phyloP scores from a whole-genome alignment of 2,888 invertebrate genomes.

The Microplitis deprimator region DNA sequence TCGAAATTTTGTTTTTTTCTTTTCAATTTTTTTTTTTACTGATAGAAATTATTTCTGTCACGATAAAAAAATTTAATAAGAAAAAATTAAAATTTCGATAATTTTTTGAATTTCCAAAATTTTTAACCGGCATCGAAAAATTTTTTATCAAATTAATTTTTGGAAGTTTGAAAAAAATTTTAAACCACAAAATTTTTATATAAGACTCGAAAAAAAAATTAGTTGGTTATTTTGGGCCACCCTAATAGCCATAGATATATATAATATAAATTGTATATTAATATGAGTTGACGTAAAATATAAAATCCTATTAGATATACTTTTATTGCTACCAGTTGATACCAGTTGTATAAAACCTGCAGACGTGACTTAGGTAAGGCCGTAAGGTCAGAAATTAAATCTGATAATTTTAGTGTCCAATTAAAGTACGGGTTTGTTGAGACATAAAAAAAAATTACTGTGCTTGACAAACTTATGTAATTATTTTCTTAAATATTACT shows the following conservation, averaged over 20 bases:
- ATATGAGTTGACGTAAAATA: slow-evolving; percentile 24
- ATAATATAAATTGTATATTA: slow-evolving; percentile 26
- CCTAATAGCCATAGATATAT: not conserved
- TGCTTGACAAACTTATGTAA: slow-evolving; percentile 5
- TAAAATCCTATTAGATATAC: slow-evolving; percentile 46
- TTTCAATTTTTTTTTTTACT: too few species aligned
- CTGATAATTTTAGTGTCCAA: not conserved
- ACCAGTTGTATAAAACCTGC: slow-evolving; percentile 48
- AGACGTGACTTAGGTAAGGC: slow-evolving; percentile 55
- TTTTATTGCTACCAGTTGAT: slow-evolving; percentile 51
- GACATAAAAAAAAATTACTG: slow-evolving; percentile 11
- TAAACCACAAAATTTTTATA: not conserved
- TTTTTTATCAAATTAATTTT: not conserved
- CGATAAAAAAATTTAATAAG: too few species aligned
- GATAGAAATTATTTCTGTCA: too few species aligned
- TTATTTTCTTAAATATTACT: not conserved
- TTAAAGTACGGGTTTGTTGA: slow-evolving; percentile 1
- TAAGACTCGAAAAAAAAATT: too few species aligned
- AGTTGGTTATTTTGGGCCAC: too few species aligned
- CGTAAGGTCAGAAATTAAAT: not conserved
- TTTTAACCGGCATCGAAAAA: too few species aligned
- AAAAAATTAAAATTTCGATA: too few species aligned
- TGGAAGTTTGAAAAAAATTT: not conserved
- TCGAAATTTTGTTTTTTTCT: too few species aligned
- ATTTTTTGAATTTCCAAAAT: too few species aligned